phyloP scores from a whole-genome alignment of 1,140 invertebrate species.

The Eupristina koningsbergeri region DNA sequence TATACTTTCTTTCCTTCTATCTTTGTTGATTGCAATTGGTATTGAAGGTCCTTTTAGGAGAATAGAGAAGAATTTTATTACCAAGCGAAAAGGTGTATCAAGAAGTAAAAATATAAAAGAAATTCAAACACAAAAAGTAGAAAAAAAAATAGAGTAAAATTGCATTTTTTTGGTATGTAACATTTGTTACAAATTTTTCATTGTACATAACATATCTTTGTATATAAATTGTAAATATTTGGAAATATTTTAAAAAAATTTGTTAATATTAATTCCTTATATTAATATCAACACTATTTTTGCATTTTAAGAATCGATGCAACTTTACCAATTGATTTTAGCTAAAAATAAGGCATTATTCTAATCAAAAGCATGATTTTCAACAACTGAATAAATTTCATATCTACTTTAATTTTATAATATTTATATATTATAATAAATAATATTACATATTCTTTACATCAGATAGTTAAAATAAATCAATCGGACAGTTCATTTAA shows the following conservation, averaged over 20 bases:
- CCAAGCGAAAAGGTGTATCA: constrained; percentile 45
- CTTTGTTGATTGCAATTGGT: constrained; percentile 58
- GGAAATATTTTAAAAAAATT: neutral
- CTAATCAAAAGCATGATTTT: too few relatives aligned
- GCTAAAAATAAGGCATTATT: too few relatives aligned
- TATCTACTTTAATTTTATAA: too few relatives aligned
- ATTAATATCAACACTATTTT: neutral
- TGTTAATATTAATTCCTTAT: neutral
- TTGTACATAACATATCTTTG: neutral
- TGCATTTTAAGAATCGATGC: too few relatives aligned
- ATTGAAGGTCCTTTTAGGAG: constrained; percentile 63
- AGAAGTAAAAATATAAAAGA: neutral
- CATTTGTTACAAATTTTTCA: neutral
- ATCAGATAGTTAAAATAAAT: too few relatives aligned
- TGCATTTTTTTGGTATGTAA: neutral
- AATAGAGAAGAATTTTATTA: constrained; percentile 60
- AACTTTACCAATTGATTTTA: too few relatives aligned
- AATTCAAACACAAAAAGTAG: neutral
- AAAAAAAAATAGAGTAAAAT: neutral
- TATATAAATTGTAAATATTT: constrained; percentile 25
- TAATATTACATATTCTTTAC: too few relatives aligned
- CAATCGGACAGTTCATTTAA: too few relatives aligned
- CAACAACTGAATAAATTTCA: too few relatives aligned
- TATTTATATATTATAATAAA: too few relatives aligned
- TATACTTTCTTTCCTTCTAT: constrained; percentile 56